phyloP scores from a whole-genome alignment of 2,113 vertebrate species.

The Meleagris gallopavo region DNA sequence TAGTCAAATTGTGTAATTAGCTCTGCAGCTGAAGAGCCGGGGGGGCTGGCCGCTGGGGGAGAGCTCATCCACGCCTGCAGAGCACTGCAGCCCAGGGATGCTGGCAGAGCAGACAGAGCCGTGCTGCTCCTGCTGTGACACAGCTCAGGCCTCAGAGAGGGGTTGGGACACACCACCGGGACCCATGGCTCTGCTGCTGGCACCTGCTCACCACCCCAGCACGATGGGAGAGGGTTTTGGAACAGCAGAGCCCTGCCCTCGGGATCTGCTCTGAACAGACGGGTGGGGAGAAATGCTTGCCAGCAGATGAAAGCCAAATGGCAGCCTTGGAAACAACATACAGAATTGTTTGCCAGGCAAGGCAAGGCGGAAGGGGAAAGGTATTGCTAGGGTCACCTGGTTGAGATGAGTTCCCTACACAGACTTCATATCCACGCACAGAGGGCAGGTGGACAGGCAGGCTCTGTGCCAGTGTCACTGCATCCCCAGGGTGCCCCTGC shows the following conservation, averaged over 20 bases:
- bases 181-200: not conserved
- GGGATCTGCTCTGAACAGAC: not conserved
- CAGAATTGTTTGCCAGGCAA: not conserved
- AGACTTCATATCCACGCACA: not conserved
- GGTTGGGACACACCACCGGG: not conserved
- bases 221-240: not conserved
- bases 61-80: accelerated
- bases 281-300: not conserved
- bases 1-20: not conserved
- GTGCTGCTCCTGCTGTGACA: not conserved
- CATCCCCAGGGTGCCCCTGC: not conserved
- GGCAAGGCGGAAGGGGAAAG: not conserved
- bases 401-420: not conserved
- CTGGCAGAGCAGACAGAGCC: not conserved
- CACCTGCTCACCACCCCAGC: accelerated
- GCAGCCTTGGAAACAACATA: not conserved
- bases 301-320: not conserved
- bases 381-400: not conserved
- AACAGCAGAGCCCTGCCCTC: not conserved
- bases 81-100: not conserved
- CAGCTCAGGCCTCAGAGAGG: not conserved
- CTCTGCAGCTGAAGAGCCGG: not conserved
- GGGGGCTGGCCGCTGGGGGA: not conserved
- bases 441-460: not conserved
- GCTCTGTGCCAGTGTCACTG: not conserved